Conservation (phyloP, 2,113 vertebrate species). For the Aegithalos caudatus region DNA sequence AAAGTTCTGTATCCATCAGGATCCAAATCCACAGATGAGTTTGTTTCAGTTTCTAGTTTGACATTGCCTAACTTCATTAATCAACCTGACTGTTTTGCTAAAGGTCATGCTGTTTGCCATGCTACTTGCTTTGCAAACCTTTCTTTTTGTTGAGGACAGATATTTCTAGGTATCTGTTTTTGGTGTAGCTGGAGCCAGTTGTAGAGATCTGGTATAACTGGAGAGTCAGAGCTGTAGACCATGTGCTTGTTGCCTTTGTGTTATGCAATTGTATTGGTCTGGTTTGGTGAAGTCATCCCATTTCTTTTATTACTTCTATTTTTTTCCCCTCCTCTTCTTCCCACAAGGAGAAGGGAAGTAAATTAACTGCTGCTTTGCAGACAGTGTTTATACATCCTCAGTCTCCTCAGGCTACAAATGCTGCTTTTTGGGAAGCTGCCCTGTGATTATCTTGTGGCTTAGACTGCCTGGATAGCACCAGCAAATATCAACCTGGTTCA, state of each 20-base stretch:
- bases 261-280: not conserved
- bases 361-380: not conserved
- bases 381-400: not conserved
- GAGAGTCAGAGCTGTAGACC: not conserved
- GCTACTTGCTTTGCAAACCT: not conserved
- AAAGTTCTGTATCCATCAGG: not conserved
- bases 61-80: not conserved
- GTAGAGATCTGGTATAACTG: not conserved
- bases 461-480: not conserved
- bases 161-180: not conserved
- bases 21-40: not conserved
- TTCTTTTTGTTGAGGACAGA: not conserved
- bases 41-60: not conserved
- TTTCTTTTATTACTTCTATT: not conserved
- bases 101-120: not conserved
- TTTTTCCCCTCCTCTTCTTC: not conserved
- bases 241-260: not conserved
- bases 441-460: not conserved
- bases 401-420: not conserved
- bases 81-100: not conserved
- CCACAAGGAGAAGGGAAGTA: not conserved
- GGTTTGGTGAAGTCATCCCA: not conserved
- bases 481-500: not conserved
- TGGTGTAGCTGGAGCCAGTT: not conserved
- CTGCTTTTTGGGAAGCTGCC: not conserved